Percentiles rank a stretch among this genome's conserved stretches.
These are phyloP conservation scores for Homarus gammarus DNA, from an alignment of 2,888 invertebrate species.

Conservation along the genomic window DNA sequence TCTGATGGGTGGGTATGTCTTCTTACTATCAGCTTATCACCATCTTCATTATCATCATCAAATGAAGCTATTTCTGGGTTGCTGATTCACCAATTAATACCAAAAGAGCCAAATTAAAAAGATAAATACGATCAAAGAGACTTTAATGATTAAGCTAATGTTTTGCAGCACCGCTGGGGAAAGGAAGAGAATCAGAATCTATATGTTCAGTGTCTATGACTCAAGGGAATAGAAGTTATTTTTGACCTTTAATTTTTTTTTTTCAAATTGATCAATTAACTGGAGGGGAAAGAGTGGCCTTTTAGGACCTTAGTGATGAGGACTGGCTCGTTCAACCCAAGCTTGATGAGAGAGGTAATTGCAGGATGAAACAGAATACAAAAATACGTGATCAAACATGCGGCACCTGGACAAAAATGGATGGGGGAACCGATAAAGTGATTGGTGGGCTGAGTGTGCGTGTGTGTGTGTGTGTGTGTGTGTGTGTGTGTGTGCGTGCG, in stretches of 20 bases:
- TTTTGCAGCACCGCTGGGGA: not conserved
- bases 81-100: no score
- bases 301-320: not conserved
- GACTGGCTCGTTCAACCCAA: not conserved
- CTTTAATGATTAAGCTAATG: not conserved
- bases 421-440: no score
- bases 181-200: not conserved
- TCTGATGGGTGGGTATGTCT: no score
- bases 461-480: no score
- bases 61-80: not conserved
- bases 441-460: not conserved
- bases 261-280: not conserved
- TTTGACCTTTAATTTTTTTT: not conserved
- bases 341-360: not conserved
- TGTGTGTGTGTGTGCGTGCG: no score
- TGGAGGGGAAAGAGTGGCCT: not conserved
- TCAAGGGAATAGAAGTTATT: not conserved
- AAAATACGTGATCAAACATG: not conserved
- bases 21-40: no score
- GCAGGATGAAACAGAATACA: not conserved
- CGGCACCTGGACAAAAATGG: no score
- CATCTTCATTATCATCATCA: not conserved
- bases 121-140: slow-evolving; percentile 15
- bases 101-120: not conserved
- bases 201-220: not conserved